Evolutionary conservation across 2,797 vertebrate species (phyloP).

Genomic region (Typhlichthys subterraneus): DNA sequence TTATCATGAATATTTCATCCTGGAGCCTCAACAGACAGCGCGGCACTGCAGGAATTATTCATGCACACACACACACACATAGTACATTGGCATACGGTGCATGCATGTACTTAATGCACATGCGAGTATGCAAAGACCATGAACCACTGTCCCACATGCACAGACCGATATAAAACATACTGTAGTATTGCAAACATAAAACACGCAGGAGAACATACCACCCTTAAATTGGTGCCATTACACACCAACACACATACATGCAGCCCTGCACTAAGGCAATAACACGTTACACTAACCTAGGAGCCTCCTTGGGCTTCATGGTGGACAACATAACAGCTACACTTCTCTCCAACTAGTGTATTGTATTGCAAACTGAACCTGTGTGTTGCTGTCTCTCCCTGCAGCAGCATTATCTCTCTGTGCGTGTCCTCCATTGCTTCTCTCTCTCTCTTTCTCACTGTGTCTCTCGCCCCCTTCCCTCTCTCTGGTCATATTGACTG

Average conservation of each 20-base stretch:
- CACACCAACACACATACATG: neutral
- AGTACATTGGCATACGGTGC: neutral
- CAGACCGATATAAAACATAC: neutral
- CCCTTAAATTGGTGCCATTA: too few species aligned
- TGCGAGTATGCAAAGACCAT: neutral
- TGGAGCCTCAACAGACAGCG: constrained; percentile 50
- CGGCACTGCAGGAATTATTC: constrained; percentile 65
- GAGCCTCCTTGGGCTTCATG: too few species aligned
- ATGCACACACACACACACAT: constrained; percentile 26
- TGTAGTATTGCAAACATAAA: neutral
- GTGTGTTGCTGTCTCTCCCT: too few species aligned
- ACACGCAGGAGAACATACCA: too few species aligned
- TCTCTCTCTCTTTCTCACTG: constrained; percentile 6
- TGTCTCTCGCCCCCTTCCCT: neutral
- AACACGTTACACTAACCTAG: too few species aligned
- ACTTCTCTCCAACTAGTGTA: too few species aligned
- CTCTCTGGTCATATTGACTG: neutral
- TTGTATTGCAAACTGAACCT: too few species aligned
- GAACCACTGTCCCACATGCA: neutral
- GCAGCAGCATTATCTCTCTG: constrained; percentile 2
- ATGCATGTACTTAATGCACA: neutral
- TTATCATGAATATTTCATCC: constrained; percentile 76
- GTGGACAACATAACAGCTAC: too few species aligned
- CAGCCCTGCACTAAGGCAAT: neutral
- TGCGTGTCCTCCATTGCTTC: neutral